Evolutionary conservation across 2,888 invertebrate species (phyloP), one percentile per base, ranked within the genome.

Genomic region (Teleogryllus oceanicus): DNA sequence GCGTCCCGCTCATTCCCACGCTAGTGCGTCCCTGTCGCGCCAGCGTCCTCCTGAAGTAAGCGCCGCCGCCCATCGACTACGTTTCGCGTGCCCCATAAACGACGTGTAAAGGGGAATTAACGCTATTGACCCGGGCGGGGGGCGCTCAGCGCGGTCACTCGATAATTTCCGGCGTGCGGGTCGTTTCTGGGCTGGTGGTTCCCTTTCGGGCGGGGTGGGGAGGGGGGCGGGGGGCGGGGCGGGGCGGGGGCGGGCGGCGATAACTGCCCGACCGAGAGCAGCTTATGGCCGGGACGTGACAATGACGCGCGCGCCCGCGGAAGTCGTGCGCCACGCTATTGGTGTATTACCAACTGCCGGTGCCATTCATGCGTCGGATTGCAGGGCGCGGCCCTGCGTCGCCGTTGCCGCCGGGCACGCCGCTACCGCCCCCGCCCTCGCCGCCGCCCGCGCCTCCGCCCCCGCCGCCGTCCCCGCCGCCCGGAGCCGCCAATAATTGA

Each of bases 21-120:
- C 37, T 5, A 37, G 8, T 5, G 37, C 4, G 37, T 8, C 37
- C 37, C 37, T 5, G 37, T 37, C 8, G 37, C 37, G 37, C 8
- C 8, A 37, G 37, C 37, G 37, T 37, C 37, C 37, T 37, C 37
- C 37, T 37, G 37, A 37, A 37, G 37, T 8, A 37, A 37, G 37
- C 37, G 37, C 37, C 37, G 37, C 37, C 37, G 37, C 37, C 37
- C 37, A 37, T 62, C 62, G 13, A 4, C 62, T 62, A n/a, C 62
- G 13, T 62, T 62, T 62, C 62, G n/a, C 62, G 62, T 62, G n/a
- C 62, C 13, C 62, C n/a, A n/a, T 13, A 62, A n/a, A 62, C 62
- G 62, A 62, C 62, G 62, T 62, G 62, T n/a, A 62, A 62, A 62
- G 62, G 62, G 62, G 62, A 62, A 62, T 62, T 62, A 62, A 62